A percentile compares a stretch with the other conserved stretches of the same genome.
Evolutionary conservation across 1,140 invertebrate species (phyloP).

Genomic region (Cyclargus thomasi): DNA sequence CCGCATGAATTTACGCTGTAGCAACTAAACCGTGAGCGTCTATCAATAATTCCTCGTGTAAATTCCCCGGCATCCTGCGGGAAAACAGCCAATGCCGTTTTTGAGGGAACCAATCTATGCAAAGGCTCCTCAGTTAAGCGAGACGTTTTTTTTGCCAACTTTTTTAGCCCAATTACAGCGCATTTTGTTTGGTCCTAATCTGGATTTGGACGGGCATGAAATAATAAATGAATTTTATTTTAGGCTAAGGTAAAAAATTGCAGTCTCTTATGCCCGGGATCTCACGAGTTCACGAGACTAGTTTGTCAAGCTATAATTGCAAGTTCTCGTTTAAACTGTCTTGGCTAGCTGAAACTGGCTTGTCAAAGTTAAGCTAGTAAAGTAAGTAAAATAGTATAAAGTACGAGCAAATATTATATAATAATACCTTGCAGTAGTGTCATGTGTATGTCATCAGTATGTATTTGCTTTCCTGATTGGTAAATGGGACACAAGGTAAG

Average conservation of each 20-base stretch:
- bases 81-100: constrained; percentile 20
- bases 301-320: too few relatives aligned
- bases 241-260: neutral
- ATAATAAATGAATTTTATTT: neutral
- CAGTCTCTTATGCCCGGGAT: too few relatives aligned
- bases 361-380: too few relatives aligned
- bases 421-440: too few relatives aligned
- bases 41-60: constrained; percentile 24
- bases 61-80: constrained; percentile 20
- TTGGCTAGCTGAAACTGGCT: too few relatives aligned
- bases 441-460: too few relatives aligned
- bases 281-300: too few relatives aligned
- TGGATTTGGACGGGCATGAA: neutral
- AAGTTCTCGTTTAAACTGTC: too few relatives aligned
- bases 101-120: constrained; percentile 16
- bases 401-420: too few relatives aligned
- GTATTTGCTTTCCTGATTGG: too few relatives aligned
- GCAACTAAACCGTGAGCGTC: constrained; percentile 10
- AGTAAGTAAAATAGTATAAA: too few relatives aligned
- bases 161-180: neutral
- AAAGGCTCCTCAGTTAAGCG: neutral
- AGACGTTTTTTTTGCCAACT: constrained; percentile 12
- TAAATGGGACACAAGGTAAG: too few relatives aligned
- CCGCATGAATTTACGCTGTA: neutral
- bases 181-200: neutral